Conservation (phyloP, 2,797 vertebrate genomes). For the Anabas testudineus region DNA sequence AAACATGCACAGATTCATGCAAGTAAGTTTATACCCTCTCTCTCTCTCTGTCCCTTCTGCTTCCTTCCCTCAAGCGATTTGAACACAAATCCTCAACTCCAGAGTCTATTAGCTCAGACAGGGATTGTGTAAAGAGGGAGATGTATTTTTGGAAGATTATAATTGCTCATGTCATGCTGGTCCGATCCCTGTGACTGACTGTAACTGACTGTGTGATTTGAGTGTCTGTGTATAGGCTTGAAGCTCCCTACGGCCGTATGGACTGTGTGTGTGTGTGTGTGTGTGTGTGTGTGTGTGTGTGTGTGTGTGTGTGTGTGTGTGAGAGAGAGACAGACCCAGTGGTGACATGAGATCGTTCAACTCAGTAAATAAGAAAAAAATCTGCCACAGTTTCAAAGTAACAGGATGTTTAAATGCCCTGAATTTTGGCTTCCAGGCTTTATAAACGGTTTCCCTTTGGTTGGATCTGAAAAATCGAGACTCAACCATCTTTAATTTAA, state of each 20-base stretch:
- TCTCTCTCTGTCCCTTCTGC: constrained; percentile 7
- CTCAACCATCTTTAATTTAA: not conserved
- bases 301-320: not conserved
- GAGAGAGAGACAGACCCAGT: constrained; percentile 3
- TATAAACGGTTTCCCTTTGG: not conserved
- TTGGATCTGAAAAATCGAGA: not conserved
- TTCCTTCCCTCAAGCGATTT: constrained; percentile 44
- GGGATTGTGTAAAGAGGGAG: constrained; percentile 54
- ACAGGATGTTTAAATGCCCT: not conserved
- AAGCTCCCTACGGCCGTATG: constrained; percentile 19
- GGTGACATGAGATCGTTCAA: constrained; percentile 20
- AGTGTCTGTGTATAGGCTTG: constrained; percentile 25
- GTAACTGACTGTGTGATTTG: constrained; percentile 38
- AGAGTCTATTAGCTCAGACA: constrained; percentile 59
- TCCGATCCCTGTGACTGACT: constrained; percentile 55
- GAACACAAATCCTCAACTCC: constrained; percentile 55
- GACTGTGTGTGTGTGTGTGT: not conserved
- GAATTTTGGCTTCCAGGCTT: not conserved
- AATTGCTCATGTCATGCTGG: constrained; percentile 72
- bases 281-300: not conserved
- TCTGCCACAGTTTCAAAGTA: constrained; percentile 5
- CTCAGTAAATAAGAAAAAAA: not conserved
- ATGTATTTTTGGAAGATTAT: constrained; percentile 73
- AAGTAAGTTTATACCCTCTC: constrained; percentile 15
- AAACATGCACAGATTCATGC: constrained; percentile 23